Evolutionary conservation across 2,797 vertebrate species (phyloP), one percentile per base, ranked within the genome.

Genomic region (Rhinella marina): DNA sequence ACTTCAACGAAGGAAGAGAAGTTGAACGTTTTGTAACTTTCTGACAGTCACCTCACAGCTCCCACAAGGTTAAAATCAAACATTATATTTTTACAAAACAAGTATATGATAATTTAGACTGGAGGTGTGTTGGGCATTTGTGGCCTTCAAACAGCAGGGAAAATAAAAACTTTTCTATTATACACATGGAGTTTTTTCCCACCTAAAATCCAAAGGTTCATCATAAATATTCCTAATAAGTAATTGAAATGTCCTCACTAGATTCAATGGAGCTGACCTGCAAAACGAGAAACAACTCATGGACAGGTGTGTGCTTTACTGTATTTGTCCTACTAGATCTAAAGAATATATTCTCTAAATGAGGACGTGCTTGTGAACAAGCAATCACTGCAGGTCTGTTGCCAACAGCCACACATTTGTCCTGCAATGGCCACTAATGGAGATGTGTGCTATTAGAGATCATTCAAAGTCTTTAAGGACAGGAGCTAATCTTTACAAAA

Each of bases 1-100:
- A 73, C 82, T 73, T 73, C 29, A 68, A n/a, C 32, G 50, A 82
- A 52, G 25, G 62, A 66, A 83, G 64, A 70, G 32, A 70, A 32
- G 81, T 83, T 83, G 8, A 9, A 70, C 25, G 41, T 50, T 25
- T 68, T 72, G 59, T 25, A 50, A 56, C 50, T 11, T 29, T 79
- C 13, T 80, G 56, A 79, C 25, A 27, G 52, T 21, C 14, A 19
- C 11, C 52, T 79, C 54, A 75, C 41, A 77, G 23, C 50, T n/a
- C 17, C 17, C 23, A 21, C 21, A 73, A 73, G 21, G n/a, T 13
- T 52, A 52, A 48, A 50, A 19, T 75, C 32, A 17, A 32, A 19
- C 7, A 68, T 68, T 68, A 68, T 29, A 59, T 56, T 56, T 23
- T 66, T 66, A 11, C 23, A 29, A 48, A 9, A 9, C 32, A 48